These are phyloP conservation scores for Pammene fasciana DNA, from an alignment of 2,888 invertebrate genomes.

Conservation along the genomic window DNA sequence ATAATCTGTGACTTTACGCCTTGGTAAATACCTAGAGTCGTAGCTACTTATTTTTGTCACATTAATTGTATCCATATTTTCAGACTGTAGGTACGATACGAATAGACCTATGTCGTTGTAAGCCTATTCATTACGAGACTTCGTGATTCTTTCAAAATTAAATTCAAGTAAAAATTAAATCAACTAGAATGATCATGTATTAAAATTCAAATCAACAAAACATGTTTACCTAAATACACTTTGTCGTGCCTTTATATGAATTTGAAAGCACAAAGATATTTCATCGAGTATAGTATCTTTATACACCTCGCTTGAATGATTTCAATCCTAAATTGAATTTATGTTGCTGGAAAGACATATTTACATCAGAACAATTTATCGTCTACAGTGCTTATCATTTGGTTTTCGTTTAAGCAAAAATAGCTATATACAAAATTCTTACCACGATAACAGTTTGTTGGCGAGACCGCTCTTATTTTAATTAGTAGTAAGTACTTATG, in stretches of 20 bases:
- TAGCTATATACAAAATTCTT: neutral
- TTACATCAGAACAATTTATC: slow-evolving; percentile 10
- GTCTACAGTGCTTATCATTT: neutral
- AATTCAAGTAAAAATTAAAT: too few relatives aligned
- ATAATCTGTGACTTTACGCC: too few relatives aligned
- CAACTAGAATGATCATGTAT: neutral
- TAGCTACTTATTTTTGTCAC: too few relatives aligned
- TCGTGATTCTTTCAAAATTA: too few relatives aligned
- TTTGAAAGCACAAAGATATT: neutral
- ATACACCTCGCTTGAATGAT: slow-evolving; percentile 6
- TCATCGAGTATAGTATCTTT: slow-evolving; percentile 2
- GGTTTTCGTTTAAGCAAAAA: neutral
- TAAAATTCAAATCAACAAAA: neutral
- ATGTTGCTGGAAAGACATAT: neutral
- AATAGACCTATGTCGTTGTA: too few relatives aligned
- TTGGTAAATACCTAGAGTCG: too few relatives aligned
- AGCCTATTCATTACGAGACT: too few relatives aligned
- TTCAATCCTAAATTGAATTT: slow-evolving; percentile 2
- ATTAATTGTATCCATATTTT: too few relatives aligned
- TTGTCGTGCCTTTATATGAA: neutral
- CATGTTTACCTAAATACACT: neutral
- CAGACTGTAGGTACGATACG: too few relatives aligned
- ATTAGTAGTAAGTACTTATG: too few relatives aligned
- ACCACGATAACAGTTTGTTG: too few relatives aligned
- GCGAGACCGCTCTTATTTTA: too few relatives aligned